Conservation (phyloP, 2,888 invertebrate species). For the Esperia sulphurella region DNA sequence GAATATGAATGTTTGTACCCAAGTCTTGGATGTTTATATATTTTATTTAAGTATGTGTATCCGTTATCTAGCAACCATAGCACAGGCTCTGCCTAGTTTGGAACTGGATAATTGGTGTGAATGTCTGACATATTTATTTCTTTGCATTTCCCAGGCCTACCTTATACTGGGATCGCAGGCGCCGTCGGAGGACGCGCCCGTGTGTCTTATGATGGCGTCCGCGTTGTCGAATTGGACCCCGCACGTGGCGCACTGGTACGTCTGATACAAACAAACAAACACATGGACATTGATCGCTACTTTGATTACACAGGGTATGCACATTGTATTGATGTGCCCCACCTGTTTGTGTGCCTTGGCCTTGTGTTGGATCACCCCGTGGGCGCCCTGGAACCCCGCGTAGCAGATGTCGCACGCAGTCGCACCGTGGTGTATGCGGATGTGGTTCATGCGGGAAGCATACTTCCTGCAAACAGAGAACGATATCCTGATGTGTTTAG, state of each 20-base stretch:
- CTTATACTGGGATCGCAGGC: background rate
- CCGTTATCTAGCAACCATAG: too few species aligned
- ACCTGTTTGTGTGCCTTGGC: conserved; percentile 25
- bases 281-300: too few species aligned
- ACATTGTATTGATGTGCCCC: too few species aligned
- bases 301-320: too few species aligned
- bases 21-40: too few species aligned
- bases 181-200: background rate
- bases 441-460: conserved; percentile 10
- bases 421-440: conserved; percentile 8
- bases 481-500: too few species aligned
- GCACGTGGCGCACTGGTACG: conserved; percentile 15
- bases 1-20: too few species aligned
- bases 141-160: background rate
- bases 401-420: conserved; percentile 26
- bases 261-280: conserved; percentile 8
- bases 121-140: too few species aligned
- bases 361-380: conserved; percentile 26
- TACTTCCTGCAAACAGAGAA: background rate
- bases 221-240: background rate
- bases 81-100: too few species aligned
- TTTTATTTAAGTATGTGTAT: too few species aligned
- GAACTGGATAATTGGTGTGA: too few species aligned
- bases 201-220: conserved; percentile 4
- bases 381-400: conserved; percentile 23